A percentile compares a stretch with the other conserved stretches of the same genome.
These are phyloP conservation scores for Tryphoninae sp. DNA, from an alignment of 2,888 invertebrate species.

Conservation along the genomic window DNA sequence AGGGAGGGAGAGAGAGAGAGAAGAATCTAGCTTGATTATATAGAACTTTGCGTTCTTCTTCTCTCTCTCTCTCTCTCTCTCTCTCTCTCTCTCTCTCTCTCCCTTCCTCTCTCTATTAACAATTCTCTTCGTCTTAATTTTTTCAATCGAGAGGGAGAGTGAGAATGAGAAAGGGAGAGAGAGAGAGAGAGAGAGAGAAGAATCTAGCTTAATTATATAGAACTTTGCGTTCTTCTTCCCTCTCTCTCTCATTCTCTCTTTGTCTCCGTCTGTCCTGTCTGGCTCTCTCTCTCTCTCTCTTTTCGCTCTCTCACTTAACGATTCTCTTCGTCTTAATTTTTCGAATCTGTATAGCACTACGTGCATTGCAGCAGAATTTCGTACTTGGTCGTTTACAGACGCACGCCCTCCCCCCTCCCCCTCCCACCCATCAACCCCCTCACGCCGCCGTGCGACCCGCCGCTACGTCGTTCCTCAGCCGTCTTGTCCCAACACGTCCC, in stretches of 20 bases:
- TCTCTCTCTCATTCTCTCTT: conserved; percentile 19
- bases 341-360: background rate
- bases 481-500: background rate
- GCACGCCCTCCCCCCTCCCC: no score
- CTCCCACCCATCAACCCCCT: no score
- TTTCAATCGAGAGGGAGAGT: background rate
- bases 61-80: no score
- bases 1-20: conserved; percentile 51
- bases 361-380: no score
- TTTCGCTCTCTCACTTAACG: conserved; percentile 37
- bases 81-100: background rate
- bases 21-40: background rate
- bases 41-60: conserved; percentile 43
- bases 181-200: background rate
- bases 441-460: background rate
- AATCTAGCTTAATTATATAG: no score
- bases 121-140: background rate
- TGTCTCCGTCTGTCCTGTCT: no score
- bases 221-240: background rate
- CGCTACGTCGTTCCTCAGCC: background rate
- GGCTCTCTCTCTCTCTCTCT: conserved; percentile 1
- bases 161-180: background rate
- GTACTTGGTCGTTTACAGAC: no score
- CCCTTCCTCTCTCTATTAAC: conserved; percentile 9
- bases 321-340: background rate